Percentiles rank a stretch among this genome's conserved stretches.
phyloP scores from a whole-genome alignment of 2,888 invertebrate species.

The Eurois occulta region DNA sequence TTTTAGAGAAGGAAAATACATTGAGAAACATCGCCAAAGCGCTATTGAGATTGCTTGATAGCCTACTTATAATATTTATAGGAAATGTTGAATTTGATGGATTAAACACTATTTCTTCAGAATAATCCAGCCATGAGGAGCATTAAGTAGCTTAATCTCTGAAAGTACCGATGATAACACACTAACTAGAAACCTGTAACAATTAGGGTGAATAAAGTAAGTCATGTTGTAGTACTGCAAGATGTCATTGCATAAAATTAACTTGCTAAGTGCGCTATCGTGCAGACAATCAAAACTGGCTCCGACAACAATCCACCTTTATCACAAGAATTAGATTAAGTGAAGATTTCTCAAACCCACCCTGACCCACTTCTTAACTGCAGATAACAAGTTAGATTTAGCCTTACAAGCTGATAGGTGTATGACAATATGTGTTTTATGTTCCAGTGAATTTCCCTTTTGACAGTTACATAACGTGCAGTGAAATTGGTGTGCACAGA shows the following conservation, averaged over 20 bases:
- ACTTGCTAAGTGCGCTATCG: slow-evolving; percentile 13
- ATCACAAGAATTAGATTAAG: slow-evolving; percentile 52
- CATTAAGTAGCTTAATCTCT: neutral
- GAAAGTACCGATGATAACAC: neutral
- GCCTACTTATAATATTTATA: neutral
- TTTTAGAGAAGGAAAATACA: neutral
- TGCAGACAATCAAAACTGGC: slow-evolving; percentile 20
- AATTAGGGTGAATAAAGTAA: neutral
- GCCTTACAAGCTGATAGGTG: slow-evolving; percentile 58
- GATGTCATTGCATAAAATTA: slow-evolving; percentile 15
- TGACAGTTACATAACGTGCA: slow-evolving; percentile 82
- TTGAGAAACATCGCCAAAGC: neutral
- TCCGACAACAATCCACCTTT: slow-evolving; percentile 22
- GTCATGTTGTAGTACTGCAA: neutral
- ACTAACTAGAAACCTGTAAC: neutral
- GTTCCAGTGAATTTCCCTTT: slow-evolving; percentile 73
- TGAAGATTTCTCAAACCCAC: slow-evolving; percentile 65
- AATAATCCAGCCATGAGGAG: neutral
- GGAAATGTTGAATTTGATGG: neutral
- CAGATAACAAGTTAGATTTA: slow-evolving; percentile 63
- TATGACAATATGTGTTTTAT: slow-evolving; percentile 41
- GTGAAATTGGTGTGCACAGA: slow-evolving; percentile 86
- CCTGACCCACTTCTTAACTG: slow-evolving; percentile 67
- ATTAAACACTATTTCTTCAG: neutral
- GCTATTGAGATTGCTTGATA: neutral